These are phyloP conservation scores for Vulpes vulpes DNA, from an alignment of 2,113 vertebrate species.

Conservation along the genomic window DNA sequence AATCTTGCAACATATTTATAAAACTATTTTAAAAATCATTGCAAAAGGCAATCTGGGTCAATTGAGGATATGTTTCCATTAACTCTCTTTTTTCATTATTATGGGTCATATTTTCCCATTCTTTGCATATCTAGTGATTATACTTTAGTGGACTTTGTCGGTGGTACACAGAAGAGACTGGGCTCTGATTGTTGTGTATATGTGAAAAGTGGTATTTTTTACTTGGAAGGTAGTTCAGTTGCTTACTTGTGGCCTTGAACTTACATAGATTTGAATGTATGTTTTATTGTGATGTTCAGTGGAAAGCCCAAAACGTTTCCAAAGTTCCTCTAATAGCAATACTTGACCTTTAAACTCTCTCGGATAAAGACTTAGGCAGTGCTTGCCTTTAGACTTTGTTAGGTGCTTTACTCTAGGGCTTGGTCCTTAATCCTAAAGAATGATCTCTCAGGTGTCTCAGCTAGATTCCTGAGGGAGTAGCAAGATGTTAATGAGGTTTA, in stretches of 20 bases:
- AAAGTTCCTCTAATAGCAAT: not conserved
- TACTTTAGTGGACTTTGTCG: not conserved
- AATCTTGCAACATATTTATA: not conserved
- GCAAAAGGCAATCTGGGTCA: not conserved
- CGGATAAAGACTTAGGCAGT: not conserved
- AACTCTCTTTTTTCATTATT: not conserved
- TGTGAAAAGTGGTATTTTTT: conserved; percentile 6
- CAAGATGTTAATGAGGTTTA: not conserved
- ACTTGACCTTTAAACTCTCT: not conserved
- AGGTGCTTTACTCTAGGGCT: not conserved
- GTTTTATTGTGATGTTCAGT: not conserved
- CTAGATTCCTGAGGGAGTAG: not conserved
- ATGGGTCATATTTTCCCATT: not conserved
- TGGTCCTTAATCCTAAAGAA: not conserved
- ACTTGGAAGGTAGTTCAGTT: not conserved
- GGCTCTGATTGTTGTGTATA: not conserved
- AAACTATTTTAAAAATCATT: not conserved
- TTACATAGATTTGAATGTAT: not conserved
- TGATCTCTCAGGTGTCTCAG: not conserved
- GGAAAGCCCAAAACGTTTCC: not conserved
- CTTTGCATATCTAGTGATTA: not conserved
- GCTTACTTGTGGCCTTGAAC: not conserved
- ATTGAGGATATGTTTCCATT: not conserved
- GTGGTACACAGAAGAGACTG: not conserved
- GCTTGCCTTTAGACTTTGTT: not conserved